Conservation (phyloP, 2,113 vertebrate genomes). For the Triplophysa tibetana region DNA sequence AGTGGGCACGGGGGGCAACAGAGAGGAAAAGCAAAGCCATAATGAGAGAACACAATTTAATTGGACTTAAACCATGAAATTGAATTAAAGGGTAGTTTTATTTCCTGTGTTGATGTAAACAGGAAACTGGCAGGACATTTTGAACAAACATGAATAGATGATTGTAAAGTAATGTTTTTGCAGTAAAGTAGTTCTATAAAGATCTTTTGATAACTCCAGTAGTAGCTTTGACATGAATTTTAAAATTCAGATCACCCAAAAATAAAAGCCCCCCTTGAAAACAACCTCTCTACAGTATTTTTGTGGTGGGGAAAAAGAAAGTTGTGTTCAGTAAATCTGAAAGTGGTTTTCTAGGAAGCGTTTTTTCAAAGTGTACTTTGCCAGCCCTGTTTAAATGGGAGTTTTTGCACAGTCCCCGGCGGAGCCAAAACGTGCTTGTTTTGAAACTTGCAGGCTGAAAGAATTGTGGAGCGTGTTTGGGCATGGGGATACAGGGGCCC, state of each 20-base stretch:
- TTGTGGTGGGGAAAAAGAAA: neutral
- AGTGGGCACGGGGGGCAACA: neutral
- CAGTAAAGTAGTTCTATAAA: too few relatives aligned
- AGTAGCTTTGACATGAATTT: too few relatives aligned
- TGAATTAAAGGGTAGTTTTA: too few relatives aligned
- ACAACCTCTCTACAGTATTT: neutral
- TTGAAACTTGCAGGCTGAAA: conserved; percentile 31
- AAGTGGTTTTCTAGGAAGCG: neutral
- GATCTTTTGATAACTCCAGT: too few relatives aligned
- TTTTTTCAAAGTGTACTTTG: neutral
- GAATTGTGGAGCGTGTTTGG: conserved; percentile 33
- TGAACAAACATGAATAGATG: too few relatives aligned
- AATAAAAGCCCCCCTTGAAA: too few relatives aligned
- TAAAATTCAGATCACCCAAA: neutral
- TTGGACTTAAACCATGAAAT: neutral
- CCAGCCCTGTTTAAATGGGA: neutral
- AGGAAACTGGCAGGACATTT: too few relatives aligned
- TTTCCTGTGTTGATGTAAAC: too few relatives aligned
- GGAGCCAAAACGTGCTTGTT: conserved; percentile 18
- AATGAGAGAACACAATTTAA: neutral
- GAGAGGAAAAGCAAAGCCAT: neutral
- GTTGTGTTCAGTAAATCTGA: neutral
- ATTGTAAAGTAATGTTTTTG: too few relatives aligned
- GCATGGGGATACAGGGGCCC: conserved; percentile 33
- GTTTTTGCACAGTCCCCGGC: neutral